Percentiles rank a stretch among this genome's conserved stretches.
phyloP scores from a whole-genome alignment of 2,888 invertebrate species.

The Pristionchus japonicus region DNA sequence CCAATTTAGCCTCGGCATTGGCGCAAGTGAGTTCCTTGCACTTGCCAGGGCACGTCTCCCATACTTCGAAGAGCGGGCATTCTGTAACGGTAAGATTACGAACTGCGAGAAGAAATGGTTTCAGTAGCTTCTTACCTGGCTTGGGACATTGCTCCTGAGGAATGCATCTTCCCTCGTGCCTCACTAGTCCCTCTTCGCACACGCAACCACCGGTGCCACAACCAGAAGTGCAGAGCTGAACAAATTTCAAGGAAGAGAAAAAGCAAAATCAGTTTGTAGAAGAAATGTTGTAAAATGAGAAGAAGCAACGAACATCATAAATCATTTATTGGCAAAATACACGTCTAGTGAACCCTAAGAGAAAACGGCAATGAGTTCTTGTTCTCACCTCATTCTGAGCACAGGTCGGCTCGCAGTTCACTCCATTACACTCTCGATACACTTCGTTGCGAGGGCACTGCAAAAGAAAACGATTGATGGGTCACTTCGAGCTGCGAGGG shows the following conservation, averaged over 20 bases:
- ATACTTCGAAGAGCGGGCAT: conserved; percentile 39
- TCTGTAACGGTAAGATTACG: neutral
- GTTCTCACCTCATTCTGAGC: neutral
- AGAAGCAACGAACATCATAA: too few relatives aligned
- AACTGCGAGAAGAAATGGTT: neutral
- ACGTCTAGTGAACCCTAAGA: neutral
- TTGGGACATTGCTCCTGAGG: neutral
- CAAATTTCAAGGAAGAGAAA: neutral
- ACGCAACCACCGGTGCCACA: conserved; percentile 32
- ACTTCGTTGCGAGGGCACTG: neutral
- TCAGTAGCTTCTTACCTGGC: neutral
- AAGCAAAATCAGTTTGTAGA: too few relatives aligned
- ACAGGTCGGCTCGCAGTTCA: neutral
- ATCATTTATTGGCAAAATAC: neutral
- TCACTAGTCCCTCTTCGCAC: conserved; percentile 10
- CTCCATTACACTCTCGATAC: conserved; percentile 7
- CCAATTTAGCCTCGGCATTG: neutral
- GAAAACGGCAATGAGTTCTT: too few relatives aligned
- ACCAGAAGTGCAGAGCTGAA: conserved; percentile 27
- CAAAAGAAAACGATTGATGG: neutral
- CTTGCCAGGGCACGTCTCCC: neutral
- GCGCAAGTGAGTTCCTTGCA: neutral
- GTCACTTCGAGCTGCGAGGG: neutral
- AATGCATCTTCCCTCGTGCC: conserved; percentile 33
- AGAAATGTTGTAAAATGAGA: too few relatives aligned